phyloP scores from a whole-genome alignment of 2,797 vertebrate species.

The Pitangus sulphuratus region DNA sequence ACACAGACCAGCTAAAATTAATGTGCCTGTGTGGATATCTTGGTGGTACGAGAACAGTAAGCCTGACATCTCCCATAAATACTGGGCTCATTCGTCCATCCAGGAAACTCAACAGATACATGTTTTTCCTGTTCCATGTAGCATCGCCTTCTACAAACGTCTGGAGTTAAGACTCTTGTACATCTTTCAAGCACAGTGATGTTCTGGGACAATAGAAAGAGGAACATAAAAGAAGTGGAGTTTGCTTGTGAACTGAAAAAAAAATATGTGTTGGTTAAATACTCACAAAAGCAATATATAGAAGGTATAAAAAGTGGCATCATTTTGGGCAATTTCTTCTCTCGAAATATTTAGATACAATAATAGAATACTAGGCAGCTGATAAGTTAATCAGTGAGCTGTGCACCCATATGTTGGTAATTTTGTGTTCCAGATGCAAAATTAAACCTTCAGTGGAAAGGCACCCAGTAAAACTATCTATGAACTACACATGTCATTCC shows the following conservation, averaged over 20 bases:
- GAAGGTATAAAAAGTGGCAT: background rate
- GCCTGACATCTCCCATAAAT: background rate
- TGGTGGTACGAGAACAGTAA: background rate
- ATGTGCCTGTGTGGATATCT: background rate
- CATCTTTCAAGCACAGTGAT: rapidly evolving
- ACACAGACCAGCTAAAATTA: background rate
- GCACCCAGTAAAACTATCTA: constrained; percentile 27
- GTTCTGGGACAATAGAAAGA: background rate
- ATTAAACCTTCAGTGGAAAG: constrained; percentile 53
- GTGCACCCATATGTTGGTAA: constrained; percentile 19
- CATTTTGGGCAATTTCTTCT: background rate
- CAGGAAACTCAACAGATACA: background rate
- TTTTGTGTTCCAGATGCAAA: constrained; percentile 54
- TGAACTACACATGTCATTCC: constrained; percentile 47
- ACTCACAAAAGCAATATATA: background rate
- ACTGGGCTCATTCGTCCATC: background rate
- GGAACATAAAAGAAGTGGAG: background rate
- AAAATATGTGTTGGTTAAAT: background rate
- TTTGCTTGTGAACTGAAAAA: background rate
- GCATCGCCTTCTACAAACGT: rapidly evolving
- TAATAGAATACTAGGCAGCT: background rate
- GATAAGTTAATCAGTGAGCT: constrained; percentile 54
- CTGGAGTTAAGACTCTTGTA: background rate
- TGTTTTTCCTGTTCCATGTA: background rate
- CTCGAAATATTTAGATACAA: background rate